Base-by-base conservation (phyloP, 2,888 invertebrate genomes). In the Ochropacha duplaris region DNA sequence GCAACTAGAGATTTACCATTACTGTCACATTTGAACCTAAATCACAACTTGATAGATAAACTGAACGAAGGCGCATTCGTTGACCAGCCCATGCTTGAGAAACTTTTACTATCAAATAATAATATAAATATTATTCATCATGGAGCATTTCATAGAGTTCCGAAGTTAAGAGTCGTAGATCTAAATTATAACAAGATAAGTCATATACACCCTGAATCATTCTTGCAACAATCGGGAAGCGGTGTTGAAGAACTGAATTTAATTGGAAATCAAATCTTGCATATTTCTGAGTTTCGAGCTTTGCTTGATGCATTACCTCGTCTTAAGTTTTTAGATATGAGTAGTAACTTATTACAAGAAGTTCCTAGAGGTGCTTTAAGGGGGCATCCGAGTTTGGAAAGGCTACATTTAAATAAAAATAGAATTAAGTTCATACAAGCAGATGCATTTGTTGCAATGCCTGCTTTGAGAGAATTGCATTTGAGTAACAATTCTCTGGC, bases 371-470 rank as follows among this genome's bases (percentile, higher is more conserved):
- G 97, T 0, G 95, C 96, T 0, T 80, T 98, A 11, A 93, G 96
- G 71, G 97, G 97, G 1, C 97, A 97, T 78, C 95, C 96, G 0
- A 96, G 95, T 55, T 83, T 98, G 66, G 97, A 97, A 84, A 94
- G 96, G 68, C 88, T 98, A 34, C 96, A 97, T 87, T 90, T 98
- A 58, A 96, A 97, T 78, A 95, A 96, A 82, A 98, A 98, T 75
- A 94, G 94, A 64, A 93, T 98, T 54, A 94, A 94, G 60, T 94
- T 94, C 54, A 95, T 98, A 57, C 96, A 97, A 71, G 92, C 95
- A 44, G 96, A 97, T 77, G 96, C 97, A 0, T 95, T 98, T 77
- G 94, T 95, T 78, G 96, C 96, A 16, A 96, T 98, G 95, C 97
- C 97, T 0, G 96, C 97, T 0, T 86, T 98, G 39, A 93, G 97